phyloP scores from a whole-genome alignment of 1,140 invertebrate genomes.

The Drosophila sp. region DNA sequence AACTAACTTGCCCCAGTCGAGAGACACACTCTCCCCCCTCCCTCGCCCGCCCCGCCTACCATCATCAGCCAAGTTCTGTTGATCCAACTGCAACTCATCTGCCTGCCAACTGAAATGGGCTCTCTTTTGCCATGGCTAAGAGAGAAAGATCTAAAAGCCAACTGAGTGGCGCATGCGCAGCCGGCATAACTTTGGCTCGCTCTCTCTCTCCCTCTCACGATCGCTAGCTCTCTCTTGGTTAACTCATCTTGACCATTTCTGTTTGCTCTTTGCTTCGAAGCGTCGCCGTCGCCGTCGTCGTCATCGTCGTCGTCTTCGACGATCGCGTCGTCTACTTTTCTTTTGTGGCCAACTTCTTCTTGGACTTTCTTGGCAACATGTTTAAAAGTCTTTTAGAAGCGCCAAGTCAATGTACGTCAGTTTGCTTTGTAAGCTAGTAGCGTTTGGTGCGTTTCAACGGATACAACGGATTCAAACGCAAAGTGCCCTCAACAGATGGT shows the following conservation, averaged over 20 bases:
- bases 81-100: constrained; percentile 40
- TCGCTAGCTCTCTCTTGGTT: constrained; percentile 16
- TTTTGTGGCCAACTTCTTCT: constrained; percentile 73
- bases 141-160: constrained; percentile 22
- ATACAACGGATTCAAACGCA: constrained; percentile 28
- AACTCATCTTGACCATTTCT: constrained; percentile 64
- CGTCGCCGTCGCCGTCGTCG: constrained; percentile 6
- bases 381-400: constrained; percentile 81
- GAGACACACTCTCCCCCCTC: background rate
- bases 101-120: constrained; percentile 1
- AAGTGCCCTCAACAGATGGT: constrained; percentile 41
- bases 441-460: constrained; percentile 76
- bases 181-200: constrained; percentile 31
- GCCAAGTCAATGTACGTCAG: constrained; percentile 64
- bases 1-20: constrained; percentile 11
- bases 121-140: constrained; percentile 43
- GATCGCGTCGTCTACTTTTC: constrained; percentile 60
- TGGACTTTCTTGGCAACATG: constrained; percentile 79
- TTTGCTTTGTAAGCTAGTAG: constrained; percentile 71
- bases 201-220: constrained; percentile 17
- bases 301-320: background rate
- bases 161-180: constrained; percentile 43
- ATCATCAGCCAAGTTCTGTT: constrained; percentile 5
- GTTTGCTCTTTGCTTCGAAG: constrained; percentile 41
- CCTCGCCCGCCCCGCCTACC: background rate